Evolutionary conservation across 1,140 invertebrate genomes (phyloP), one percentile per base, ranked within the genome.

Genomic region (Hesperophylax magnus): DNA sequence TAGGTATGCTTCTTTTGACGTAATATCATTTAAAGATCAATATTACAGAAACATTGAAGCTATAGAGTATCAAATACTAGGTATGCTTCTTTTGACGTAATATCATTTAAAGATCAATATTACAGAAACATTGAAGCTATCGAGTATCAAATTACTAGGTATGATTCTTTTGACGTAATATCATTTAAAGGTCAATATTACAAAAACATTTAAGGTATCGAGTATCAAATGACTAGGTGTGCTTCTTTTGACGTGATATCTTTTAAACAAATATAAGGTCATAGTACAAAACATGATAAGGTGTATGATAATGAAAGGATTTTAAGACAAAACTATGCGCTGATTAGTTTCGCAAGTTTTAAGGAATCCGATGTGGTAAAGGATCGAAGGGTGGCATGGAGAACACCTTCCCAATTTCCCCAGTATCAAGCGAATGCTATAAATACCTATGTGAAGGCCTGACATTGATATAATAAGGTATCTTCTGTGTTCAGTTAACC

Each of bases 391-490:
- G 11, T 47, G 3, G 39, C 1, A 47, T 47, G 11, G 9, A 47
- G 39, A 47, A 47, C 14, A 47, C 39, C 39, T 47, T 34, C 14
- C 39, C 39, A 47, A 11, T 47, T 47, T 47, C 39, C 9, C 39
- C 39, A 47, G 39, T 47, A 47, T 14, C 39, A 14, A 47, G 39
- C 39, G 39, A 67, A n/a, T 67, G 27, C 69, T 52, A 72, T 72
- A 52, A 72, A 72, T 72, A 53, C 18, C 34, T n/a, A 72, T 72
- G 69, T 53, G 34, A 47, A 53, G 47, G 15, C 47, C 39, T 52
- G 39, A n/a, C 39, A 72, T 72, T 47, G 52, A 72, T 72, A 72
- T 47, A 47, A 47, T 72, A 31, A 67, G 31, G 63, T 34, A 27
- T 67, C 17, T 67, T 24, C 52, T 54, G 39, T 47, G 39, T 47